Percentiles rank a stretch among this genome's conserved stretches.
phyloP scores from a whole-genome alignment of 35 echinoderm and acorn worm species.

The Eucidaris tribuloides region DNA sequence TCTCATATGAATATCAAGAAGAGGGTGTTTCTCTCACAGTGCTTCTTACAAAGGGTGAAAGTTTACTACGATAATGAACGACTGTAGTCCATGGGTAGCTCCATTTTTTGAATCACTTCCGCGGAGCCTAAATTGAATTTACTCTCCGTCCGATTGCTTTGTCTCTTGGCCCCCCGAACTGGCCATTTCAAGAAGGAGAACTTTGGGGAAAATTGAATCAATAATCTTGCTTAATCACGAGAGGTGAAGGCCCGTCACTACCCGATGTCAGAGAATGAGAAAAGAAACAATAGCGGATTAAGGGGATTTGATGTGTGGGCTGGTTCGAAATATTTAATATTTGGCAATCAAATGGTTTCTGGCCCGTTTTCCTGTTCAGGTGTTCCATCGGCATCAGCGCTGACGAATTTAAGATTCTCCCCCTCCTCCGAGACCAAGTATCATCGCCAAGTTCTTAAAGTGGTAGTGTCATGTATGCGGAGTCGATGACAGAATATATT shows the following conservation, averaged over 20 bases:
- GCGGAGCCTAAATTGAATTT: constrained; percentile 16
- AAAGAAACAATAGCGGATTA: constrained; percentile 26
- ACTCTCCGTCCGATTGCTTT: background rate
- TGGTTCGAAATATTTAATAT: constrained; percentile 2
- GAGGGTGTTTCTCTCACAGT: no score
- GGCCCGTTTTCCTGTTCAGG: background rate
- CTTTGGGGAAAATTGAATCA: background rate
- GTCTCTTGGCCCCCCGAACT: background rate
- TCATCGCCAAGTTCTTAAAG: background rate
- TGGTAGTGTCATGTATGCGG: constrained; percentile 8
- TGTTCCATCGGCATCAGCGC: no score
- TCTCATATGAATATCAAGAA: no score
- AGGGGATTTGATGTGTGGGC: constrained; percentile 16
- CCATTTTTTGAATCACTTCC: constrained; percentile 25
- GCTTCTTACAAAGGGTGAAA: no score
- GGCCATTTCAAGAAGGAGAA: background rate
- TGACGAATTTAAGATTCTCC: constrained; percentile 20
- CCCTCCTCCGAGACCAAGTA: background rate
- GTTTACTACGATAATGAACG: no score
- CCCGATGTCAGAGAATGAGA: no score
- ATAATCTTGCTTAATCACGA: constrained; percentile 15
- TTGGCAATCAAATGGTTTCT: background rate
- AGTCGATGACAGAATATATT: background rate
- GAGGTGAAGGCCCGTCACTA: no score
- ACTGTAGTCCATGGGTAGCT: no score